Percentiles rank a stretch among this genome's conserved stretches.
These are phyloP conservation scores for Drosophila seguyi DNA, from an alignment of 1,140 invertebrate species.

Conservation along the genomic window DNA sequence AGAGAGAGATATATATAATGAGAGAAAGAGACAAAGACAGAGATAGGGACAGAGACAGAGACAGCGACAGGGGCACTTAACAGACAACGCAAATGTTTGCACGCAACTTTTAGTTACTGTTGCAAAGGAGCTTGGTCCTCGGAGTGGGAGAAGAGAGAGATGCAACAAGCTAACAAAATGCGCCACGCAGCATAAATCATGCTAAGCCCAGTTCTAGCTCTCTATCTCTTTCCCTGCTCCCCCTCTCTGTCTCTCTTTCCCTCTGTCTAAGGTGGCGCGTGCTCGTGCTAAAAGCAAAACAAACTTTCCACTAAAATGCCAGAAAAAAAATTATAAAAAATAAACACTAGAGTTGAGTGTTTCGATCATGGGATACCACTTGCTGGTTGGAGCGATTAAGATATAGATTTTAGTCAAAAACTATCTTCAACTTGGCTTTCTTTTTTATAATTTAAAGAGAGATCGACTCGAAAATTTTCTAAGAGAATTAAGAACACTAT, in stretches of 20 bases:
- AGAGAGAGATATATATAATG: too few relatives aligned
- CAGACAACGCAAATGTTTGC: constrained; percentile 75
- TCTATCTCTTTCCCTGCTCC: not conserved
- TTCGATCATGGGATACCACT: not conserved
- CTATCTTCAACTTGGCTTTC: not conserved
- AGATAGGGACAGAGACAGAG: not conserved
- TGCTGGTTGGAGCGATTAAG: not conserved
- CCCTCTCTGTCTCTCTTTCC: not conserved
- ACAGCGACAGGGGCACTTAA: constrained; percentile 51
- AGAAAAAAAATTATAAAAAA: constrained; percentile 19
- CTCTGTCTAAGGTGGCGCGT: constrained; percentile 18
- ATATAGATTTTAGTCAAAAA: not conserved
- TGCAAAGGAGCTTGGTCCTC: constrained; percentile 20
- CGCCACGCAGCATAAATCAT: constrained; percentile 75
- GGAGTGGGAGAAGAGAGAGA: not conserved
- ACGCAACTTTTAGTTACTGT: constrained; percentile 77
- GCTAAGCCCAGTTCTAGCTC: constrained; percentile 44
- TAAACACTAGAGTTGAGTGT: not conserved
- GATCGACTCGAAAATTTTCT: not conserved
- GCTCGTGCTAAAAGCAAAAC: constrained; percentile 55
- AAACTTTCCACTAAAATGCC: constrained; percentile 70
- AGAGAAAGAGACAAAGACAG: too few relatives aligned
- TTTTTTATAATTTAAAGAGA: not conserved
- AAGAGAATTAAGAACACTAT: not conserved
- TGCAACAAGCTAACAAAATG: constrained; percentile 75